Percentiles rank a stretch among this genome's conserved stretches.
These are phyloP conservation scores for Astropecten irregularis DNA, from an alignment of 53 echinoderm and acorn worm species.

Conservation along the genomic window DNA sequence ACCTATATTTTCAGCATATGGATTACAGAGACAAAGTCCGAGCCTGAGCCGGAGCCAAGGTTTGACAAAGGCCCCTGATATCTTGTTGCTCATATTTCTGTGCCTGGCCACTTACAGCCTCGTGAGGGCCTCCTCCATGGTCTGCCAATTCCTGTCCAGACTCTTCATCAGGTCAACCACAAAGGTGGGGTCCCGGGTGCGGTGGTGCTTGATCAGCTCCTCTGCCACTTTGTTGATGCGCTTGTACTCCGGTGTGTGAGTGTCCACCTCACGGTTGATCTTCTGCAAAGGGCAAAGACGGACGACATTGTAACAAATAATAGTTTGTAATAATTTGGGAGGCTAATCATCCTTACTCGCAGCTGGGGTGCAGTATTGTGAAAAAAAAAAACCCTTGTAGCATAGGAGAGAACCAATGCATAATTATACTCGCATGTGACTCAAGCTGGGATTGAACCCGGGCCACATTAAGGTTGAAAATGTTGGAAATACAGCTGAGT, in stretches of 20 bases:
- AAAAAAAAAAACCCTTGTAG: neutral
- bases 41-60: no score
- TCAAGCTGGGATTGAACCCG: no score
- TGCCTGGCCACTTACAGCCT: constrained; percentile 77
- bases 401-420: no score
- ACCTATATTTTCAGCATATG: no score
- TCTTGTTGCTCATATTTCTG: no score
- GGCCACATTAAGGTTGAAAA: no score
- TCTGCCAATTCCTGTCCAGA: constrained; percentile 96
- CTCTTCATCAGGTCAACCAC: constrained; percentile 90
- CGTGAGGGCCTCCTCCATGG: constrained; percentile 89
- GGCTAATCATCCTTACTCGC: no score
- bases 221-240: constrained; percentile 88
- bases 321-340: neutral
- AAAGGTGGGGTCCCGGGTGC: constrained; percentile 80
- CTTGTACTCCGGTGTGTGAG: constrained; percentile 90
- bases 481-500: no score
- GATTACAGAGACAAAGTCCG: no score
- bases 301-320: neutral
- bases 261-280: constrained; percentile 74
- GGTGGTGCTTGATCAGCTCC: constrained; percentile 81
- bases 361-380: neutral
- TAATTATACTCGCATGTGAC: no score
- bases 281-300: constrained; percentile 45
- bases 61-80: no score